Evolutionary conservation across 2,888 invertebrate genomes (phyloP).

Genomic region (Lysandra coridon): DNA sequence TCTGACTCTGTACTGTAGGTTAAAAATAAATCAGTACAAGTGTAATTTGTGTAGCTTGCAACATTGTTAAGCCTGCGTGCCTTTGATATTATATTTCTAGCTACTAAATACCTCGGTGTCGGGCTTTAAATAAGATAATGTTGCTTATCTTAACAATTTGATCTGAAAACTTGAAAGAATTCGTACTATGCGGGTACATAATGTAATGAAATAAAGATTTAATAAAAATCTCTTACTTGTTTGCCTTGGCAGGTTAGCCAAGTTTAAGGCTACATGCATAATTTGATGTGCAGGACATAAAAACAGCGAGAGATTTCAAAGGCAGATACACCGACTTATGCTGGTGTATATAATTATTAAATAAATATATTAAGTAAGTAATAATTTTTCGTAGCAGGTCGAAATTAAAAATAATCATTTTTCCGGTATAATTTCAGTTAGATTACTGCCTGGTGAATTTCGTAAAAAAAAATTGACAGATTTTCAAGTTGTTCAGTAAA

Average conservation of each 20-base stretch:
- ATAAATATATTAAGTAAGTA: too few relatives aligned
- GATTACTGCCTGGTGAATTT: too few relatives aligned
- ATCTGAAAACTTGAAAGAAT: conserved; percentile 18
- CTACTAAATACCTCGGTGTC: neutral
- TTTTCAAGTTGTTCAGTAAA: too few relatives aligned
- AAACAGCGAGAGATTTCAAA: neutral
- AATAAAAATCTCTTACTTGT: neutral
- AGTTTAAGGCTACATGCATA: neutral
- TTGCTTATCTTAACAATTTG: neutral
- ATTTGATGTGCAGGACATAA: neutral
- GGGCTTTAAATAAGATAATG: conserved; percentile 4
- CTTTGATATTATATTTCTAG: conserved; percentile 25
- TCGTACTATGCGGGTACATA: neutral
- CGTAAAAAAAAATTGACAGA: too few relatives aligned
- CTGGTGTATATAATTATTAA: too few relatives aligned
- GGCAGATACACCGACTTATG: neutral
- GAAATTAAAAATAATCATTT: too few relatives aligned
- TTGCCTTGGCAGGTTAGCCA: neutral
- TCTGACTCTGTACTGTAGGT: neutral
- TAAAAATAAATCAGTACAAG: conserved; percentile 6
- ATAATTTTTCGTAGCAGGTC: too few relatives aligned
- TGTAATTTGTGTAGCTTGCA: conserved; percentile 9
- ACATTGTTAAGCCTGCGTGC: neutral
- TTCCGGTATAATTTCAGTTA: too few relatives aligned
- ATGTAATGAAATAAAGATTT: neutral